Evolutionary conservation across 2,113 vertebrate genomes (phyloP).

Genomic region (Spilogale gracilis): DNA sequence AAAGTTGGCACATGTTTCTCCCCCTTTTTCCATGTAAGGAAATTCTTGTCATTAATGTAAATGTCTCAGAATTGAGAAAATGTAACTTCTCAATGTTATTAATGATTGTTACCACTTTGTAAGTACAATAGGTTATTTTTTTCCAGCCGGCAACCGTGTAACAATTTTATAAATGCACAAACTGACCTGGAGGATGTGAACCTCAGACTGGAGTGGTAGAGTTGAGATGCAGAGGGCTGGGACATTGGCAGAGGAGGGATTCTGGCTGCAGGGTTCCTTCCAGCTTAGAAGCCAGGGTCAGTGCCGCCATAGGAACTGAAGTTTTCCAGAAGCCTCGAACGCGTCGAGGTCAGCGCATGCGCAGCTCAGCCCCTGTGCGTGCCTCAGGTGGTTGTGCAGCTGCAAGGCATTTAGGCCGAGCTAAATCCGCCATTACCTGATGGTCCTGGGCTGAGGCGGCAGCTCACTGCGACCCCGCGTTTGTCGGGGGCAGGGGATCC

Average conservation of each 20-base stretch:
- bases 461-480: fast-evolving
- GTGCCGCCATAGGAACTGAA: fast-evolving
- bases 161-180: background rate
- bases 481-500: fast-evolving
- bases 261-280: fast-evolving
- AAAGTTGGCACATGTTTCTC: background rate
- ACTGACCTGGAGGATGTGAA: background rate
- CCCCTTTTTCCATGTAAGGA: background rate
- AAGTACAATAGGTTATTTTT: background rate
- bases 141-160: background rate
- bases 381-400: fast-evolving
- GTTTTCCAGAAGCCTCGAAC: background rate
- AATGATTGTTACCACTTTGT: background rate
- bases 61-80: background rate
- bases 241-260: fast-evolving
- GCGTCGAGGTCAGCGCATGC: fast-evolving
- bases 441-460: fast-evolving
- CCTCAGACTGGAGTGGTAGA: background rate
- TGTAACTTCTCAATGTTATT: background rate
- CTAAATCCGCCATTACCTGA: fast-evolving
- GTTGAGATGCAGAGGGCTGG: fast-evolving
- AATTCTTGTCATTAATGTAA: background rate
- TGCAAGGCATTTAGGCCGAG: fast-evolving
- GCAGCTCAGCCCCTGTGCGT: fast-evolving
- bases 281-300: fast-evolving